Percentiles rank a stretch among this genome's conserved stretches.
phyloP scores from a whole-genome alignment of 2,797 vertebrate genomes.

The Moxostoma hubbsi region DNA sequence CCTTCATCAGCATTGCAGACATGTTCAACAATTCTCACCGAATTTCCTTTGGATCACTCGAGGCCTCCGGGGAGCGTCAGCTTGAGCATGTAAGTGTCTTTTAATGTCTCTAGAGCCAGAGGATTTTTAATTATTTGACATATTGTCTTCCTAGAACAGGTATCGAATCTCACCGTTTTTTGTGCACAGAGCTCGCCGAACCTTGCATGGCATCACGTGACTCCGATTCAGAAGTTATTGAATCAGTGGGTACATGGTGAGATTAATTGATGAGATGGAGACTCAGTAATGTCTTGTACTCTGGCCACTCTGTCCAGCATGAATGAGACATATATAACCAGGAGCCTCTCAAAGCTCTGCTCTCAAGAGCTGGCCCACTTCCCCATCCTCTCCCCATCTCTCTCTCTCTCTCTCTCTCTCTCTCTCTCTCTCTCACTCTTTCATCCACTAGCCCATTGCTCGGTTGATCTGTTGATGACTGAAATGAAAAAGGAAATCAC shows the following conservation, averaged over 20 bases:
- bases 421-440: neutral
- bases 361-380: constrained; percentile 11
- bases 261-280: neutral
- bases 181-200: no score
- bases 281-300: constrained; percentile 17
- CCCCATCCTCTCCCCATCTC: neutral
- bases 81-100: no score
- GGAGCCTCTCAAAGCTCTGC: neutral
- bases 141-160: no score
- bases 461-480: constrained; percentile 35
- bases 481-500: constrained; percentile 47
- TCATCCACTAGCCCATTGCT: neutral
- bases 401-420: neutral
- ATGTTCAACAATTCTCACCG: no score
- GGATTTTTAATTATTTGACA: no score
- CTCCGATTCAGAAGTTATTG: neutral
- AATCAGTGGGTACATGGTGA: constrained; percentile 3
- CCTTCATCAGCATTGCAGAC: no score
- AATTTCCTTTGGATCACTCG: no score
- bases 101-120: no score
- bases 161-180: no score
- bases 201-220: no score
- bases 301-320: constrained; percentile 36
- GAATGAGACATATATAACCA: constrained; percentile 31
- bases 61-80: no score